Conservation (phyloP, 2,113 vertebrate genomes). For the Xyliphius kryptos region DNA sequence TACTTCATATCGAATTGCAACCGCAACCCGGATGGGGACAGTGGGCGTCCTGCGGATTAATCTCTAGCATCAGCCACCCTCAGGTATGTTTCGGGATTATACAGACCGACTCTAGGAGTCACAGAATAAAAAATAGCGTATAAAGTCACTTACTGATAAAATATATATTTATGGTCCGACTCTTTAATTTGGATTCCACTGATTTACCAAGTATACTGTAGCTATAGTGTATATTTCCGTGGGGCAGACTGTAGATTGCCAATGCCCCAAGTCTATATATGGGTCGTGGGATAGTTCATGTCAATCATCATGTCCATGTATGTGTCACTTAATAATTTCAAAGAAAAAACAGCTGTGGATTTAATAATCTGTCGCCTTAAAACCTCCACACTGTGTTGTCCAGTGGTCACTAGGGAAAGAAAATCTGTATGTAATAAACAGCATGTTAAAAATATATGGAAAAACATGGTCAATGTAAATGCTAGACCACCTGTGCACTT, state of each 20-base stretch:
- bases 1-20: background rate
- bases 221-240: background rate
- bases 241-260: background rate
- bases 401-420: too few relatives aligned
- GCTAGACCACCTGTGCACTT: background rate
- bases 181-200: background rate
- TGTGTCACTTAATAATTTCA: too few relatives aligned
- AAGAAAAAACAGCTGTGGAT: too few relatives aligned
- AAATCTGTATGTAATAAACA: background rate
- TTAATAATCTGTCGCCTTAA: background rate
- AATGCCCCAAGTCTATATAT: background rate
- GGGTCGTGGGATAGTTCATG: too few relatives aligned
- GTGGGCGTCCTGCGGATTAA: slow-evolving; percentile 2
- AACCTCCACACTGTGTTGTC: too few relatives aligned
- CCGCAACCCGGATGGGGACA: slow-evolving; percentile 3
- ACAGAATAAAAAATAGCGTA: background rate
- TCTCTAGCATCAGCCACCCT: slow-evolving; percentile 7
- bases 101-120: background rate
- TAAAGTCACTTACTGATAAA: background rate
- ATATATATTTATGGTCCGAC: background rate
- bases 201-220: background rate
- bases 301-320: too few relatives aligned
- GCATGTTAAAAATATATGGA: background rate
- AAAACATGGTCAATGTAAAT: background rate
- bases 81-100: slow-evolving; percentile 15